phyloP scores from a whole-genome alignment of 2,888 invertebrate genomes.

The Diarsia mendica region DNA sequence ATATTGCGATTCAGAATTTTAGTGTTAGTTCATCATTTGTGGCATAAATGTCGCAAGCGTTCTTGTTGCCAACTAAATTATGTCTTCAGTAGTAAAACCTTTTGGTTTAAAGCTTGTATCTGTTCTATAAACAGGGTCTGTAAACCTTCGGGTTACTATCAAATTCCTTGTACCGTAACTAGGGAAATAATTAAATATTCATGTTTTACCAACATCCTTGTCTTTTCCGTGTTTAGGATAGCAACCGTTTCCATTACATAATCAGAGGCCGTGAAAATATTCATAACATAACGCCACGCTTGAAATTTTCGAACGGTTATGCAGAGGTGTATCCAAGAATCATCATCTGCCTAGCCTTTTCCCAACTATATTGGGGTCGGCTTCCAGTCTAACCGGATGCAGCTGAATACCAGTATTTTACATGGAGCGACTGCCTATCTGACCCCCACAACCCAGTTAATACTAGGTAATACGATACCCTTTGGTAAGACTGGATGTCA shows the following conservation, averaged over 20 bases:
- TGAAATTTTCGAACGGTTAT: background rate
- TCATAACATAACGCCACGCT: background rate
- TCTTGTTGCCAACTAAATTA: background rate
- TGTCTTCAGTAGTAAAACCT: background rate
- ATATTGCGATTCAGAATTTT: background rate
- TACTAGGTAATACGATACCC: no score
- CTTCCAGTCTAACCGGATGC: no score
- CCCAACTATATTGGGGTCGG: no score
- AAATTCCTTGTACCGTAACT: conserved; percentile 9
- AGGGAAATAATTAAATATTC: conserved; percentile 8
- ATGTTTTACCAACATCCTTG: conserved; percentile 5
- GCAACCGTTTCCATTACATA: background rate
- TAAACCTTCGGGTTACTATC: background rate
- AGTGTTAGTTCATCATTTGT: background rate
- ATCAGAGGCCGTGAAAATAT: background rate
- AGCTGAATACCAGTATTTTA: no score
- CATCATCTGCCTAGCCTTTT: no score
- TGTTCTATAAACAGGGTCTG: background rate
- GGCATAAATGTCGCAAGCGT: background rate
- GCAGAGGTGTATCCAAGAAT: background rate
- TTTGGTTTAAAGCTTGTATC: background rate
- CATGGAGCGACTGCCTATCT: no score
- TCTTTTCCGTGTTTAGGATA: background rate
- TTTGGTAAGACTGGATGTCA: no score
- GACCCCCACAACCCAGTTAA: no score